These are phyloP conservation scores for Collichthys lucidus DNA, from an alignment of 2,113 vertebrate species.

Conservation along the genomic window DNA sequence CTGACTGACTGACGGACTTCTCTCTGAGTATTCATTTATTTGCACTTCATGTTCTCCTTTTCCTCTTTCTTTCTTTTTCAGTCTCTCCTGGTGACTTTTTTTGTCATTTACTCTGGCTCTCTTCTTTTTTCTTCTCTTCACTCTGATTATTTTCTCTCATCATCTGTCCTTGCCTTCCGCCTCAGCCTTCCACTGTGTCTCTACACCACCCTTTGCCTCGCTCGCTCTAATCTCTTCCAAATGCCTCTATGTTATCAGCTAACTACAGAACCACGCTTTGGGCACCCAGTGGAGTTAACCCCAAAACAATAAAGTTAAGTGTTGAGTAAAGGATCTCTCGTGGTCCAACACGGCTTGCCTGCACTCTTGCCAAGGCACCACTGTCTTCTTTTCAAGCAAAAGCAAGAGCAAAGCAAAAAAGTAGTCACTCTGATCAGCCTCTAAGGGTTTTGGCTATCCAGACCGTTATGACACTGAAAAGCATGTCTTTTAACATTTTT, in stretches of 20 bases:
- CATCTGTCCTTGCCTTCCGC: conserved; percentile 2
- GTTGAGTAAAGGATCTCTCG: conserved; percentile 61
- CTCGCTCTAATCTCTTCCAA: conserved; percentile 61
- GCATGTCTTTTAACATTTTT: background rate
- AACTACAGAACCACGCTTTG: conserved; percentile 63
- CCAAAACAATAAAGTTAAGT: conserved; percentile 66
- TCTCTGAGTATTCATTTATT: conserved; percentile 60
- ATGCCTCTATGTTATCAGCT: conserved; percentile 71
- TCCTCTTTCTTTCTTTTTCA: conserved; percentile 1
- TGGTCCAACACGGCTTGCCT: conserved; percentile 31
- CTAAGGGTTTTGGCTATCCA: background rate
- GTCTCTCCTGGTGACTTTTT: background rate
- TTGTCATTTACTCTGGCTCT: conserved; percentile 11
- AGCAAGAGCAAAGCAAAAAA: background rate
- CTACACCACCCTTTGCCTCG: conserved; percentile 51
- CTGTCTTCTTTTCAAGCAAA: conserved; percentile 25
- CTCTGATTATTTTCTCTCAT: conserved; percentile 49
- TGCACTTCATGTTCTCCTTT: conserved; percentile 39
- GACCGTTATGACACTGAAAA: background rate
- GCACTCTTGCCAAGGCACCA: background rate
- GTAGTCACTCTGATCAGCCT: background rate
- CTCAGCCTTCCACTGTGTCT: conserved; percentile 42
- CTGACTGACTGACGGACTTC: conserved; percentile 51
- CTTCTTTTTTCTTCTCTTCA: conserved; percentile 5
- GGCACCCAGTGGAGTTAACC: conserved; percentile 62